phyloP scores from a whole-genome alignment of 2,113 vertebrate species.

The Pedionomus torquatus region DNA sequence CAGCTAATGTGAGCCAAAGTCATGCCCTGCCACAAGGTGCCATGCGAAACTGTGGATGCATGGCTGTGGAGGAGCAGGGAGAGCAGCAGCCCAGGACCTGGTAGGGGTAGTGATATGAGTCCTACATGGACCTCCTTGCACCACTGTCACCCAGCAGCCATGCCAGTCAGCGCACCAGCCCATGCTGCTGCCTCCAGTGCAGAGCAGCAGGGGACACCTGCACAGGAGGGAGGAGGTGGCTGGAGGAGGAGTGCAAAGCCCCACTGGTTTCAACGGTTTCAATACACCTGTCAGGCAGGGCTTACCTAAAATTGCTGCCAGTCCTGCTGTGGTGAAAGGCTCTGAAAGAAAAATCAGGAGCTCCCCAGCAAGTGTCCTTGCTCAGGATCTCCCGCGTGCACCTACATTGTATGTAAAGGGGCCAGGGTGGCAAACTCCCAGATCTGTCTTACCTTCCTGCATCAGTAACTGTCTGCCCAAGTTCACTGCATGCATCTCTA shows the following conservation, averaged over 20 bases:
- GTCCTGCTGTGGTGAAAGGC: background rate
- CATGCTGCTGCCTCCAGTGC: accelerated
- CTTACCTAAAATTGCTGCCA: background rate
- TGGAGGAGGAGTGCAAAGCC: background rate
- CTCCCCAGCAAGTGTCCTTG: background rate
- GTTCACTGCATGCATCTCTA: background rate
- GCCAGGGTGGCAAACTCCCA: background rate
- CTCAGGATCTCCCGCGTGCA: background rate
- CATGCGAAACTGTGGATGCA: background rate
- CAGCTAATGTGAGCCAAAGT: background rate
- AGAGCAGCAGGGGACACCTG: background rate
- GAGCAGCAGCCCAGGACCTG: background rate
- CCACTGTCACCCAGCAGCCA: background rate
- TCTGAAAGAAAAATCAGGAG: background rate
- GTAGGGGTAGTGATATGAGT: background rate
- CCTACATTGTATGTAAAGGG: background rate
- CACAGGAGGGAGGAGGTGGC: background rate
- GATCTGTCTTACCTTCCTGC: background rate
- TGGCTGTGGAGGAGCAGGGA: background rate
- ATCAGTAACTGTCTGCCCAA: background rate
- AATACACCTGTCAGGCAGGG: accelerated
- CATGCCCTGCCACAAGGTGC: background rate
- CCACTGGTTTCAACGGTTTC: background rate
- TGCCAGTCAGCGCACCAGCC: background rate
- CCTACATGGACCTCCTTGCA: background rate